Evolutionary conservation across 2,113 vertebrate genomes (phyloP).

Genomic region (Phrynosoma platyrhinos): DNA sequence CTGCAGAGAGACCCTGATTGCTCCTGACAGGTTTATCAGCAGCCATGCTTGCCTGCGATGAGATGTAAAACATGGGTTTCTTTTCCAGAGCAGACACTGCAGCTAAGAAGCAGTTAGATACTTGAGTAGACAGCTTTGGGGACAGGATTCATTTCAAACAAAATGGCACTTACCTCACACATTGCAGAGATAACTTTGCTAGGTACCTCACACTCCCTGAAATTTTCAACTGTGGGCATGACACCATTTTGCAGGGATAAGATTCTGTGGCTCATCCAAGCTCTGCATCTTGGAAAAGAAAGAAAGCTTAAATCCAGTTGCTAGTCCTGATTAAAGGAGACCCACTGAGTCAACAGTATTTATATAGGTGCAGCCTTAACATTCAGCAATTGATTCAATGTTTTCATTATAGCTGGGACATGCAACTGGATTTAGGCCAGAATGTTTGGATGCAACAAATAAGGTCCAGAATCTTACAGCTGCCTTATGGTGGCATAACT

Average conservation of each 20-base stretch:
- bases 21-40: conserved; percentile 66
- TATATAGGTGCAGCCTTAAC: too few species aligned
- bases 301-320: too few species aligned
- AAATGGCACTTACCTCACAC: conserved; percentile 1
- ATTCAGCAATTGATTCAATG: too few species aligned
- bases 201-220: neutral
- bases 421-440: too few species aligned
- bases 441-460: neutral
- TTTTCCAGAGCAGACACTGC: conserved; percentile 58
- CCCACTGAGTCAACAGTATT: too few species aligned
- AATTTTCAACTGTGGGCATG: neutral
- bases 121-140: conserved; percentile 50
- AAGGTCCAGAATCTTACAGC: too few species aligned
- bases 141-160: conserved; percentile 18
- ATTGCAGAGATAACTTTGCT: neutral
- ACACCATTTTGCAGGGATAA: neutral
- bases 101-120: conserved; percentile 47
- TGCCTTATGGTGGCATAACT: too few species aligned
- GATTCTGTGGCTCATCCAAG: neutral
- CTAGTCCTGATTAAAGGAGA: too few species aligned
- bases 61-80: conserved; percentile 61
- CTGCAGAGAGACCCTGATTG: conserved; percentile 37
- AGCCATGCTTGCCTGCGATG: conserved; percentile 24
- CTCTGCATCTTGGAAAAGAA: neutral
- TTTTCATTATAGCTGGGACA: too few species aligned